A percentile compares a stretch with the other conserved stretches of the same genome.
Conservation (phyloP, 2,797 vertebrate genomes). For the Myripristis murdjan region DNA sequence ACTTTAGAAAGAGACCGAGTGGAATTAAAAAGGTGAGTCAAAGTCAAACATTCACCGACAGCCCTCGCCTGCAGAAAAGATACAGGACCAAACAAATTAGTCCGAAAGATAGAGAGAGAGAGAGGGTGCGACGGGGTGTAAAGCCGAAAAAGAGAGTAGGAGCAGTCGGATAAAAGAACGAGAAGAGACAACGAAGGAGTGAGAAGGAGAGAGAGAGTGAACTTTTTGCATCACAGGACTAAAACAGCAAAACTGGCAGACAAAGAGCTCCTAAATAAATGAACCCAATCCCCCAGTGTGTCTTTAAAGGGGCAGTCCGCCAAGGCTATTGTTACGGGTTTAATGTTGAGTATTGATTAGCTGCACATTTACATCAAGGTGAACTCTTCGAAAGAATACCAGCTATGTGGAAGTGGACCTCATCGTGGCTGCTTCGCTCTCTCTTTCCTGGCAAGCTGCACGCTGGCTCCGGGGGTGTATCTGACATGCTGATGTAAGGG, state of each 20-base stretch:
- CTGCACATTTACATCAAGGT: slow-evolving; percentile 76
- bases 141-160: slow-evolving; percentile 1
- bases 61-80: slow-evolving; percentile 36
- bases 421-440: background rate
- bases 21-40: slow-evolving; percentile 59
- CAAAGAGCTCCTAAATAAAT: slow-evolving; percentile 68
- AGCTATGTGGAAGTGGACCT: slow-evolving; percentile 27
- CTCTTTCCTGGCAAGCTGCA: slow-evolving; percentile 29
- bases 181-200: background rate
- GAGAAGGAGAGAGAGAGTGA: background rate
- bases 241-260: slow-evolving; percentile 42
- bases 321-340: slow-evolving; percentile 58
- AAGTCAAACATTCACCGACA: slow-evolving; percentile 59
- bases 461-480: slow-evolving; percentile 9
- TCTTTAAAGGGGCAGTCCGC: slow-evolving; percentile 52
- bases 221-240: slow-evolving; percentile 14
- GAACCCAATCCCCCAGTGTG: slow-evolving; percentile 44
- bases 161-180: background rate
- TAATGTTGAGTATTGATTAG: slow-evolving; percentile 79
- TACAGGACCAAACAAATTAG: slow-evolving; percentile 48
- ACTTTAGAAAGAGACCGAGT: slow-evolving; percentile 42
- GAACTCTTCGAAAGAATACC: slow-evolving; percentile 63
- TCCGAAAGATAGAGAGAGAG: background rate
- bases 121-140: background rate
- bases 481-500: slow-evolving; percentile 53